These are phyloP conservation scores for Thaumatotibia leucotreta DNA, from an alignment of 1,140 invertebrate genomes.

Conservation along the genomic window DNA sequence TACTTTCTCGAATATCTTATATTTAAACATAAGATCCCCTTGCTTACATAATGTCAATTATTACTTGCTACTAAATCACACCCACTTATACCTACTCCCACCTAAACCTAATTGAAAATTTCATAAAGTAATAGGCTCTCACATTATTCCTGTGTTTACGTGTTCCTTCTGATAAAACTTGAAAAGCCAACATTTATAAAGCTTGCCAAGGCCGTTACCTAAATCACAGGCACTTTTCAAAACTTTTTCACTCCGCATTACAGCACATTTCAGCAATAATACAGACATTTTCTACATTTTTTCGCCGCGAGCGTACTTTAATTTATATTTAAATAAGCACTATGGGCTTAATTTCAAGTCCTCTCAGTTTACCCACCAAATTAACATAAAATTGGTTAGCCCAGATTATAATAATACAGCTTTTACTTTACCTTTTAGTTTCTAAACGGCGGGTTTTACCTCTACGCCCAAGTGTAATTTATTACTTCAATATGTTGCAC, in stretches of 20 bases:
- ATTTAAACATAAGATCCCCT: no score
- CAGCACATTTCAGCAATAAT: background rate
- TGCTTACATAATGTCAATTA: no score
- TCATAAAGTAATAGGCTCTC: no score
- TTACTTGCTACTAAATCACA: no score
- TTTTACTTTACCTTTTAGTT: background rate
- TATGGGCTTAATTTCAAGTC: background rate
- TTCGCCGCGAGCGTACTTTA: background rate
- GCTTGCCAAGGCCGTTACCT: background rate
- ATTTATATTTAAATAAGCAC: background rate
- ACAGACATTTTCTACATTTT: background rate
- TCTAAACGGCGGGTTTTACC: background rate
- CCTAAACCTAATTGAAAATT: no score
- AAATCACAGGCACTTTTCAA: background rate
- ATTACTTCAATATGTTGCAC: conserved; percentile 3
- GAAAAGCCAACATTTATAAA: background rate
- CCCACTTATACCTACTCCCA: no score
- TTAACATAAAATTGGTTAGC: background rate
- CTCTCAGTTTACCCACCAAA: background rate
- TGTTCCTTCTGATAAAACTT: no score
- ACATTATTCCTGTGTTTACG: no score
- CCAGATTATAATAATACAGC: background rate
- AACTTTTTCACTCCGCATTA: background rate
- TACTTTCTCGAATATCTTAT: no score
- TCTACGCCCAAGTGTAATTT: background rate